Evolutionary conservation across 2,888 invertebrate genomes (phyloP), one percentile per base, ranked within the genome.

Genomic region (Galerucella calmariensis): DNA sequence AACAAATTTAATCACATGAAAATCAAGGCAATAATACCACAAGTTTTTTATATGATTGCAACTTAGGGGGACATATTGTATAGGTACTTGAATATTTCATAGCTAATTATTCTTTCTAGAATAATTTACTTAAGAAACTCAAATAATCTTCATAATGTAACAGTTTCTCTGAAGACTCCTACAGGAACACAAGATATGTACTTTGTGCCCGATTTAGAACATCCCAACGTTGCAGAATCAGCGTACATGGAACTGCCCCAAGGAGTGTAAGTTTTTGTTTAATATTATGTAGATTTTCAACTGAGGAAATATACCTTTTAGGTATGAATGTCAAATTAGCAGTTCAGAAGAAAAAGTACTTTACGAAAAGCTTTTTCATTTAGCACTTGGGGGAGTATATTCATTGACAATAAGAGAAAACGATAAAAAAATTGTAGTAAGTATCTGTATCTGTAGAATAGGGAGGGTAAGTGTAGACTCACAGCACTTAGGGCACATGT

Each of bases 231-330:
- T 72, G 89, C 90, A 0, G 90, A 90, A 77, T 92, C 92, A 0
- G 89, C 90, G 0, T 91, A 90, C 83, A 90, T 91, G 88, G 90
- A 91, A 80, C 82, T 92, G 66, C 89, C 90, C 62, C 90, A 91
- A 35, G 92, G 91, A 81, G 88, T 88, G 91, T 91, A 83, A 83
- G 85, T 81, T 66, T 48, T 20, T 20, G 20, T 20, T 20, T 20
- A 48, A 61, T n/a, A 16, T 24, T 20, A 10, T 9, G 12, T 27
- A 56, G 56, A 14, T 2, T 35, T 14, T 35, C 6, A 44, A 46
- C 11, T 46, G 1, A 27, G 3, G 16, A 10, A 24, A n/a, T 10
- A 51, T 66, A 51, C 16, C 61, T 83, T 83, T 53, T 74, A 86
- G 86, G 20, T 86, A 86, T 73, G 82, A 84, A 67, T 86, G 85